Conservation (phyloP, 2,797 vertebrate genomes). For the Monodelphis domestica region DNA sequence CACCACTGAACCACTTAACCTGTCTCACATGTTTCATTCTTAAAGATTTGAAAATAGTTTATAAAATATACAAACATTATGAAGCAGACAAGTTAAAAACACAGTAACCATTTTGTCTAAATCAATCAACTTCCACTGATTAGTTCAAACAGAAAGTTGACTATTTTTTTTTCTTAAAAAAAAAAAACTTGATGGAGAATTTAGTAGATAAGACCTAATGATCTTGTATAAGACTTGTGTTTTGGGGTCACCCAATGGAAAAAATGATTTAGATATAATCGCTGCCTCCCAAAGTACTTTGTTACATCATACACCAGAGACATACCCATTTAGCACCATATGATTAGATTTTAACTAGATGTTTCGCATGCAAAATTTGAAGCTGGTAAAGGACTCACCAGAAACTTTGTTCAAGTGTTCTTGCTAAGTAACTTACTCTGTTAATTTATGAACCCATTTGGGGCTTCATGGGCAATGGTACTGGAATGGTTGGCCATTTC, state of each 20-base stretch:
- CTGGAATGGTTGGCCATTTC: too few relatives aligned
- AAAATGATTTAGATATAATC: conserved; percentile 13
- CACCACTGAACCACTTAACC: too few relatives aligned
- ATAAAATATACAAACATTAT: too few relatives aligned
- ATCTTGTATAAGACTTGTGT: conserved; percentile 42
- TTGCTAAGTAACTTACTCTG: too few relatives aligned
- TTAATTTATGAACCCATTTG: conserved; percentile 71
- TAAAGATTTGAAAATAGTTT: too few relatives aligned
- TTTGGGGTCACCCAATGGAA: conserved; percentile 13
- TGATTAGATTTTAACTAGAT: conserved; percentile 20
- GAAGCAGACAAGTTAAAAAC: not conserved
- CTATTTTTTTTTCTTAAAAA: conserved; percentile 29
- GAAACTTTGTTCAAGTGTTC: conserved; percentile 65
- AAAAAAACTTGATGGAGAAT: conserved; percentile 39
- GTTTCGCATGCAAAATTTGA: conserved; percentile 59
- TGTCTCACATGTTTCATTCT: too few relatives aligned
- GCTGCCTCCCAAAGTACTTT: not conserved
- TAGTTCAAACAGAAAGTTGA: conserved; percentile 27
- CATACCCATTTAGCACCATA: not conserved
- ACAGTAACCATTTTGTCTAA: not conserved
- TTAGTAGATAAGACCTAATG: conserved; percentile 53
- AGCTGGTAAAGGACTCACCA: conserved; percentile 62
- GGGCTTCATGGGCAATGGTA: too few relatives aligned
- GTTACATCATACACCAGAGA: not conserved
- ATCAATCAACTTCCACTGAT: not conserved